Evolutionary conservation across 1,140 invertebrate species (phyloP), one percentile per base, ranked within the genome.

Genomic region (Agrypnia vestita): DNA sequence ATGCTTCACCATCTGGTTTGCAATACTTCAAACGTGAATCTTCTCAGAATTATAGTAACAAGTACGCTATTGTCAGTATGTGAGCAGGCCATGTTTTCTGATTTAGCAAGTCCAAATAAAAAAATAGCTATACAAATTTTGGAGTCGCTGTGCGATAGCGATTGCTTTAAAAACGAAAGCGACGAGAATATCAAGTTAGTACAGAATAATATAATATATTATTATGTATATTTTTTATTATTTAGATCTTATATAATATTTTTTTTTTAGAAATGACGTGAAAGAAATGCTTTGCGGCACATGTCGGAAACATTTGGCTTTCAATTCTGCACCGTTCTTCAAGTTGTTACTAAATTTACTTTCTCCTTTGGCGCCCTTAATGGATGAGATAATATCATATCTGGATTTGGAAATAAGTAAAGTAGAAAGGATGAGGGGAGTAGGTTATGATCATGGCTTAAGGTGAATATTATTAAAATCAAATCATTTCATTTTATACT

Each of bases 341-440:
- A 83, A 80, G 78, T 49, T 82, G 25, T 53, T 83, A 12, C 10
- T 71, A 9, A 78, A 10, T 44, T 11, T 75, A 53, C 17, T 62
- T 3, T 53, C 78, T 11, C 7, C 51, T 43, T 44, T 83, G 19
- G 62, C 47, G 15, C 13, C 44, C 44, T 43, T 77, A 11, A 71
- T 81, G 44, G 53, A 72, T 17, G 55, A 62, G 13, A 25, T 83
- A 64, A 35, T 83, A 61, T 15, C 75, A 53, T 47, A 46, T 25
- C 56, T 83, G 1, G 80, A 81, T 55, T 46, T 56, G 6, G 80
- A 81, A 76, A 73, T 83, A 72, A 19, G 46, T 17, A 83, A 83
- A 64, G 74, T 83, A 12, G 82, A 83, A 80, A 83, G 73, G 19
- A 81, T 82, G 80, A 77, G 82, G 75, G 80, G 82, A 47, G 82